Base-by-base conservation (phyloP, 2,113 vertebrate species). In the Scortum barcoo region DNA sequence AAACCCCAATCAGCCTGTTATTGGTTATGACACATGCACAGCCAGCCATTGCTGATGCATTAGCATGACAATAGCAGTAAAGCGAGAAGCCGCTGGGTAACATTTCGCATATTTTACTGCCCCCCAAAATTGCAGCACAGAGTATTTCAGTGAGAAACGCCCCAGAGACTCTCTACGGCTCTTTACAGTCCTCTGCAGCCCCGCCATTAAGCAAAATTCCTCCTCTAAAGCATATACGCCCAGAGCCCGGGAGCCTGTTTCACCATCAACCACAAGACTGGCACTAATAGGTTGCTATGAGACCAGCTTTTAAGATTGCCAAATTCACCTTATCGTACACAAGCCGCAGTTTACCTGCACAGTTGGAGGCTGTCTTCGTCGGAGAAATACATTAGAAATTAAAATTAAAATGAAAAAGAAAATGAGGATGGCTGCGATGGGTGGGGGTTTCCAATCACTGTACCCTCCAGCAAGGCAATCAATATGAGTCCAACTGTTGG, bases 401-500 rank as follows among this genome's bases (percentile, higher is more conserved):
- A 76, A 86, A 91, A 93, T 89, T 76, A 85, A 89, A 89, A 87
- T 72, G 22, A 83, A 84, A 84, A 78, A 71, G 72, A 78, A 84
- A 86, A 83, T 81, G 70, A 89, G 75, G 48, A 68, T 61, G 51
- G 65, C 26, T 61, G 73, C 22, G 10, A 54, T 38, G n/a, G 68
- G n/a, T n/a, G 82, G 54, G 69, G 73, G 56, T 40, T 83, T 84
- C 81, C 67, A 88, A 88, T 83, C 80, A 86, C 60, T 19, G 14
- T 33, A 71, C 58, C 80, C 82, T 86, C 80, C 84, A 86, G 81
- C 88, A 68, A 75, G 67, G 73, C 78, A 92, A 89, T 94, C 93
- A 90, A 92, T 93, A 93, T 83, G 81, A 92, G 83, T 93, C 84
- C 89, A 94, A 93, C 85, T 83, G 83, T 83, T 82, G 80, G 88